Base-by-base conservation (phyloP, 2,113 vertebrate genomes). In the Apteryx mantelli region DNA sequence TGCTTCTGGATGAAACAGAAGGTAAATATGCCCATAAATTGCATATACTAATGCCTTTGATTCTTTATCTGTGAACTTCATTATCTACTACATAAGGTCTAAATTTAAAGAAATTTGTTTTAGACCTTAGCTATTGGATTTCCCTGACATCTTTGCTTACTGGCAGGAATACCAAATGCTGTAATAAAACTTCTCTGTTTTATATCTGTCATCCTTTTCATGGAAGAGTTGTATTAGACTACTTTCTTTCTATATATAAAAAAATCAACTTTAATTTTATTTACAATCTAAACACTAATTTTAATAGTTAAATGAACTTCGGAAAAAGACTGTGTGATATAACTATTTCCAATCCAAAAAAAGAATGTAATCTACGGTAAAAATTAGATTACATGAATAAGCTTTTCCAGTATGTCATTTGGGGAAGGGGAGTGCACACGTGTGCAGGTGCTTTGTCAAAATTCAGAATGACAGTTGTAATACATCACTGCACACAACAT, bases 401-500 rank as follows among this genome's bases (percentile, higher is more conserved):
- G 21, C 22, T 63, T 89, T 89, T 56, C 44, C 34, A 69, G 5
- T 25, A 13, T 6, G 21, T 28, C 66, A 82, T 85, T 36, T 36
- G 25, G 26, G 44, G 52, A 74, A n/a, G 9, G 13, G 24, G 40
- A 8, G 14, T 68, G 25, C 13, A 38, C 65, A 25, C 18, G 13
- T 32, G 42, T 44, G 65, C 65, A 44, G 66, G 21, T n/a, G 17
- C 32, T 40, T 77, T 80, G 42, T 52, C 50, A 65, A 73, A 55
- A 93, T 71, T 66, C 13, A 52, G 32, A 86, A 83, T 6, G n/a
- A 69, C 30, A 44, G 46, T 28, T 76, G 88, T 88, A 40, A 80
- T 40, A 74, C 48, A 48, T 0, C 53, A 46, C 14, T 2, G 1
- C 26, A 91, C 0, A 1, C 46, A 69, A 25, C 44, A 30, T 34